Conservation (phyloP, 2,888 invertebrate genomes). For the Dorcus parallelipipedus region DNA sequence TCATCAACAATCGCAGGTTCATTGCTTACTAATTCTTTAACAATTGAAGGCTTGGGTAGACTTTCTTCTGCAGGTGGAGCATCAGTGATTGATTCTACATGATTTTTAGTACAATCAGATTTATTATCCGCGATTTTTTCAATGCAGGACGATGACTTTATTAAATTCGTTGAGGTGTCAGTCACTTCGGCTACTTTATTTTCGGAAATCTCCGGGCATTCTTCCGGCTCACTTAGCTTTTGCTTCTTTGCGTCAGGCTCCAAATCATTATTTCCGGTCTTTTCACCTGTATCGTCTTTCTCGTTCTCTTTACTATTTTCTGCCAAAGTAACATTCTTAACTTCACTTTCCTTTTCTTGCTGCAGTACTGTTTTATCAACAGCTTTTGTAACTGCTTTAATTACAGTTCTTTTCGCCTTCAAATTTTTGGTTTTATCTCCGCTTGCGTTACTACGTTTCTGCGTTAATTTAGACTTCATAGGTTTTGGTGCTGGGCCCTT, state of each 20-base stretch:
- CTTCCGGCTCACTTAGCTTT: background rate
- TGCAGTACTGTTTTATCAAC: background rate
- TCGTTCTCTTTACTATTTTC: background rate
- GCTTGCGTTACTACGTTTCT: background rate
- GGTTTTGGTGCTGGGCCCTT: background rate
- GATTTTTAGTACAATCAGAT: too few species aligned
- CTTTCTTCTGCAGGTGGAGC: too few species aligned
- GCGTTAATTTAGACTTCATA: background rate
- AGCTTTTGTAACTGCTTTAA: background rate
- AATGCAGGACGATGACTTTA: slow-evolving; percentile 1
- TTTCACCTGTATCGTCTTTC: background rate
- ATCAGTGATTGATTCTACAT: too few species aligned
- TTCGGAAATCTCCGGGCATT: background rate
- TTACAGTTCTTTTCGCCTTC: slow-evolving; percentile 11
- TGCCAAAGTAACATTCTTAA: background rate
- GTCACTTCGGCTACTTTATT: slow-evolving; percentile 6
- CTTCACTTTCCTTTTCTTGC: slow-evolving; percentile 1
- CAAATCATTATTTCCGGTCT: background rate
- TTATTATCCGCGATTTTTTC: too few species aligned
- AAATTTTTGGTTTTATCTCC: background rate
- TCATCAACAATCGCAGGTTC: background rate
- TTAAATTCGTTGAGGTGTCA: slow-evolving; percentile 11
- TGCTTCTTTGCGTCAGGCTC: slow-evolving; percentile 10
- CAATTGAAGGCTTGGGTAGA: too few species aligned
- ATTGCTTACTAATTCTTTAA: background rate